These are phyloP conservation scores for Pristis pectinata DNA, from an alignment of 2,797 vertebrate genomes.

Conservation along the genomic window DNA sequence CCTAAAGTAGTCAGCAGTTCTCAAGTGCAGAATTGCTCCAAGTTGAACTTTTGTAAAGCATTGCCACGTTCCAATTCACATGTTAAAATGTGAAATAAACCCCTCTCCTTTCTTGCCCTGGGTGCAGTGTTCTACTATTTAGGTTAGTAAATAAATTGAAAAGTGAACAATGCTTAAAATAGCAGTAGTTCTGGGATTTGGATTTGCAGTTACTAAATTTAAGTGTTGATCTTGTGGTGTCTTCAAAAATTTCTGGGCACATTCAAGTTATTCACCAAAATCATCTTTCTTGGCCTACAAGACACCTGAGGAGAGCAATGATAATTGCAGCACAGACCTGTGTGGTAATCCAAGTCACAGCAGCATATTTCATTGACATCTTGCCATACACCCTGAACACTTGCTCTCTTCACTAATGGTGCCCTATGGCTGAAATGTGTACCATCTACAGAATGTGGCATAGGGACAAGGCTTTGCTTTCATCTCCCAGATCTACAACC, in stretches of 20 bases:
- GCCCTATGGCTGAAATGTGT: too few species aligned
- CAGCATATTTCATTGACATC: too few species aligned
- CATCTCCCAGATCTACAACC: too few species aligned
- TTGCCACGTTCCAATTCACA: not conserved
- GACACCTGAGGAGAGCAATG: too few species aligned
- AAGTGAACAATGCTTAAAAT: not conserved
- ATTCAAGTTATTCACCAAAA: too few species aligned
- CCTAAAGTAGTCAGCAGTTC: not conserved
- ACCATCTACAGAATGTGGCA: too few species aligned
- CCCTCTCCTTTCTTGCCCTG: not conserved
- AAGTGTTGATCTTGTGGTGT: not conserved
- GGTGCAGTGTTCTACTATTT: not conserved
- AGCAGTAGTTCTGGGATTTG: not conserved
- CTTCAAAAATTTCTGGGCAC: not conserved
- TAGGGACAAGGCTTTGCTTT: too few species aligned
- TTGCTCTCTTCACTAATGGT: too few species aligned
- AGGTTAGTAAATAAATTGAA: not conserved
- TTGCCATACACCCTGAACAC: too few species aligned
- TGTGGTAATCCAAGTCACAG: too few species aligned
- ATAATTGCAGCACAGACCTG: too few species aligned
- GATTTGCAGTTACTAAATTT: not conserved
- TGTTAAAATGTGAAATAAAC: not conserved
- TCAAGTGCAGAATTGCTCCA: not conserved
- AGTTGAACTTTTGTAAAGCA: not conserved
- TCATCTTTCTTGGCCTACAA: too few species aligned